These are phyloP conservation scores for Cyphomyrus discorhynchus DNA, from an alignment of 2,113 vertebrate genomes.

Conservation along the genomic window DNA sequence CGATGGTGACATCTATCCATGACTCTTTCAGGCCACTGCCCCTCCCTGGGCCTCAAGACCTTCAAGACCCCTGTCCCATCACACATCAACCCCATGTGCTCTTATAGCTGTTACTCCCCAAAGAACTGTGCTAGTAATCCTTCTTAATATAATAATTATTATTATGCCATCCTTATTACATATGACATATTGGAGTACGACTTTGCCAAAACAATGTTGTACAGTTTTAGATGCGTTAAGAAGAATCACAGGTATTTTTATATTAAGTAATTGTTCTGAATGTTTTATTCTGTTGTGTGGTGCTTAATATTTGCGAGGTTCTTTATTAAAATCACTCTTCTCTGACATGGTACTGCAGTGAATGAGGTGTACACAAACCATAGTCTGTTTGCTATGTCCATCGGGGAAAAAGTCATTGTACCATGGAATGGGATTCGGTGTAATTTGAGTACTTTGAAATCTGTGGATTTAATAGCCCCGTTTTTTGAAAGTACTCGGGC, in stretches of 20 bases:
- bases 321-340: not conserved
- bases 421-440: not conserved
- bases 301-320: constrained; percentile 40
- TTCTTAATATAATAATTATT: constrained; percentile 58
- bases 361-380: not conserved
- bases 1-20: constrained; percentile 38
- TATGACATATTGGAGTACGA: constrained; percentile 56
- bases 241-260: constrained; percentile 68
- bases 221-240: constrained; percentile 69
- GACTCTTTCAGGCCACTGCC: constrained; percentile 49
- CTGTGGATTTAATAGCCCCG: not conserved
- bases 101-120: constrained; percentile 61
- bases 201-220: constrained; percentile 57
- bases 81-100: constrained; percentile 51
- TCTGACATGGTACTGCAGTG: not conserved
- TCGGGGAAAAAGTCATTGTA: not conserved
- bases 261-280: constrained; percentile 58
- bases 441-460: not conserved
- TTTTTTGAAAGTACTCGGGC: not conserved
- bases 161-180: constrained; percentile 36
- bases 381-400: not conserved
- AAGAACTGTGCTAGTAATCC: constrained; percentile 48
- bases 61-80: constrained; percentile 64
- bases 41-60: constrained; percentile 55
- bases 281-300: constrained; percentile 41